phyloP scores from a whole-genome alignment of 2,797 vertebrate species.

The Lemur catta region DNA sequence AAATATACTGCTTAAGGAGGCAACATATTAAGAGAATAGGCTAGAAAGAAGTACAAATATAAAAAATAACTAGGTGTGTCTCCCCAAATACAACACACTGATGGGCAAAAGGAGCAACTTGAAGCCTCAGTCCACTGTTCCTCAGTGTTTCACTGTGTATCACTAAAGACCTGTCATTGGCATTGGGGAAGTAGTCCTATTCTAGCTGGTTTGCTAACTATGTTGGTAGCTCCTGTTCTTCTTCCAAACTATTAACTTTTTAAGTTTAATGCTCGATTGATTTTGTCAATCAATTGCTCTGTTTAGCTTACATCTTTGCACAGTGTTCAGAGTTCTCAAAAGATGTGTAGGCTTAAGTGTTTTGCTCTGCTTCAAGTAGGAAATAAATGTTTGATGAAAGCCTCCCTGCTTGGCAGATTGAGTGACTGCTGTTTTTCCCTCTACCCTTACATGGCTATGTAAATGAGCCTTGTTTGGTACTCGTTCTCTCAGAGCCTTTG shows the following conservation, averaged over 20 bases:
- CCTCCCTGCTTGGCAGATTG: background rate
- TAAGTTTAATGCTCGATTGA: background rate
- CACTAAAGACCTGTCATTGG: background rate
- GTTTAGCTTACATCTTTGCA: background rate
- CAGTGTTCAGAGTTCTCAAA: background rate
- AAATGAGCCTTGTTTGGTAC: background rate
- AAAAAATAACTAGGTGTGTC: background rate
- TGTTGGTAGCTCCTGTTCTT: background rate
- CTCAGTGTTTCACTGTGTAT: background rate
- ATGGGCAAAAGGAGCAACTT: background rate
- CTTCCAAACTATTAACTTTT: conserved; percentile 17
- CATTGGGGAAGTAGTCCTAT: background rate
- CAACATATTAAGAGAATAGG: background rate
- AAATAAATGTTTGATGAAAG: conserved; percentile 29
- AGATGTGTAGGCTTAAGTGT: background rate
- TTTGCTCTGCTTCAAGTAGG: background rate
- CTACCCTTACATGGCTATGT: background rate
- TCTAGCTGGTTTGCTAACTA: background rate
- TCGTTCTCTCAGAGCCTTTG: background rate
- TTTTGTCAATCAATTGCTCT: background rate
- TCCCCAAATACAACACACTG: background rate
- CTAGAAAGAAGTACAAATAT: background rate
- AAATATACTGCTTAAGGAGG: conserved; percentile 54
- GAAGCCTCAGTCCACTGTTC: background rate
- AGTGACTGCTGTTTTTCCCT: background rate